Percentiles rank a stretch among this genome's conserved stretches.
Evolutionary conservation across 2,888 invertebrate genomes (phyloP).

Genomic region (Harpalus rubripes): DNA sequence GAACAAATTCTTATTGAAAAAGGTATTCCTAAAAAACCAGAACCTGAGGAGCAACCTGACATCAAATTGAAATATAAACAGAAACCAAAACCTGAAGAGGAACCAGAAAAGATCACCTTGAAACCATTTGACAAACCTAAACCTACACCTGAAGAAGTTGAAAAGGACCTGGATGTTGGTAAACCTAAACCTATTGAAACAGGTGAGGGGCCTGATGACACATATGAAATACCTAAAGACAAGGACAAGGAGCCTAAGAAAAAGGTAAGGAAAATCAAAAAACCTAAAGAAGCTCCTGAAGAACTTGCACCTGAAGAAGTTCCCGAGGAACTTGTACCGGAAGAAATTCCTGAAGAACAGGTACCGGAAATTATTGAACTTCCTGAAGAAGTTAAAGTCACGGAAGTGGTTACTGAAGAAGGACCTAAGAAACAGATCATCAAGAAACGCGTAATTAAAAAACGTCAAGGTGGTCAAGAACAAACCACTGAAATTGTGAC

Average conservation of each 20-base stretch:
- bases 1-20: conserved; percentile 74
- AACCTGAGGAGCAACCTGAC: conserved; percentile 75
- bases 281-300: conserved; percentile 71
- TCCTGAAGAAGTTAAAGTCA: conserved; percentile 72
- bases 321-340: conserved; percentile 61
- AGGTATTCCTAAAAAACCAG: conserved; percentile 75
- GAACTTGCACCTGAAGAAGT: conserved; percentile 25
- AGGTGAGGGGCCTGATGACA: conserved; percentile 71
- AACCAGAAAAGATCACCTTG: conserved; percentile 74
- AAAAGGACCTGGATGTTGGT: conserved; percentile 68
- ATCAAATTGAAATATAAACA: conserved; percentile 75
- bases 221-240: conserved; percentile 71
- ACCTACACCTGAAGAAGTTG: conserved; percentile 68
- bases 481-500: conserved; percentile 77
- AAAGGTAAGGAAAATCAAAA: conserved; percentile 72
- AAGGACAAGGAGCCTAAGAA: conserved; percentile 72
- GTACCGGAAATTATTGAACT: conserved; percentile 72
- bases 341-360: conserved; percentile 69
- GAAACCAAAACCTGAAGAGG: conserved; percentile 71
- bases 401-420: conserved; percentile 70
- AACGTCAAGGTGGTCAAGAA: conserved; percentile 73
- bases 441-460: conserved; percentile 72
- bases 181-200: conserved; percentile 61
- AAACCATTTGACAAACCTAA: conserved; percentile 68
- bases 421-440: conserved; percentile 69